These are phyloP conservation scores for Menura novaehollandiae DNA, from an alignment of 2,113 vertebrate genomes.

Conservation along the genomic window DNA sequence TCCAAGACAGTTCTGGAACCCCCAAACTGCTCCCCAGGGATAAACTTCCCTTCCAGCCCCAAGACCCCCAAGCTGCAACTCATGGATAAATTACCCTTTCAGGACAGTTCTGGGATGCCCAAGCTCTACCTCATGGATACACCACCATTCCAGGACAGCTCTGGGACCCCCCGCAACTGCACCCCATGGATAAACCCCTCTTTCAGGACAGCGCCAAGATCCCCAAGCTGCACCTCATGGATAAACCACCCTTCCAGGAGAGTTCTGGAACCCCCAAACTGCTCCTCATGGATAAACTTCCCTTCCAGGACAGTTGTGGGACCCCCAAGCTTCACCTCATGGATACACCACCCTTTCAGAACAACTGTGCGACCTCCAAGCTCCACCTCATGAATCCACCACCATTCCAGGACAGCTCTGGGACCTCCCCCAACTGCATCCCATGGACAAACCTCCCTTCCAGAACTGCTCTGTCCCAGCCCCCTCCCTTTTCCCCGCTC, in stretches of 20 bases:
- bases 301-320: background rate
- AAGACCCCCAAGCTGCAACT: background rate
- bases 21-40: background rate
- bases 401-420: background rate
- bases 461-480: background rate
- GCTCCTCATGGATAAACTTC: background rate
- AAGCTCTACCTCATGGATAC: background rate
- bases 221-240: background rate
- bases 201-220: too few species aligned
- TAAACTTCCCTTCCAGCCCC: background rate
- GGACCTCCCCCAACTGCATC: background rate
- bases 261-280: accelerated
- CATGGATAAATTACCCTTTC: background rate
- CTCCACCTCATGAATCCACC: background rate
- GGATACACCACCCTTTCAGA: background rate
- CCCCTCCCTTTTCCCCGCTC: accelerated
- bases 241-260: background rate
- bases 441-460: background rate
- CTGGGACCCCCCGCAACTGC: too few species aligned
- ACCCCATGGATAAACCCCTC: too few species aligned
- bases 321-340: background rate
- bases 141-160: too few species aligned
- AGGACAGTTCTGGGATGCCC: background rate
- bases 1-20: too few species aligned
- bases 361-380: background rate